Conservation (phyloP, 64 coral and sea anemone genomes). For the Orbicella faveolata region DNA sequence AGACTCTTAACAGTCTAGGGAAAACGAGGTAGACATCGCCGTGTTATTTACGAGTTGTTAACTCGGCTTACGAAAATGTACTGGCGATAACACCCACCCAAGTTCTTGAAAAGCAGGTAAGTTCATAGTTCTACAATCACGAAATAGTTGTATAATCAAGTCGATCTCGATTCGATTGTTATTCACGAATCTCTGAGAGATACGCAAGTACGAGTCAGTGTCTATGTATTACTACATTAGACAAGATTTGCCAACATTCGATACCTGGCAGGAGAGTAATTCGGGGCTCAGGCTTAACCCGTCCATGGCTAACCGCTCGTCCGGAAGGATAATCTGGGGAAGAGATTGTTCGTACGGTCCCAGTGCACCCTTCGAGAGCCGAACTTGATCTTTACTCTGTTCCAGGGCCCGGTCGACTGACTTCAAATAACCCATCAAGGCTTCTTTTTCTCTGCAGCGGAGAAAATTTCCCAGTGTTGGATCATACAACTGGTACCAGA, state of each 20-base stretch:
- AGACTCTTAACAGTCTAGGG: no score
- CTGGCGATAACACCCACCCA: no score
- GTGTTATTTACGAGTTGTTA: no score
- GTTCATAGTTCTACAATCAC: no score
- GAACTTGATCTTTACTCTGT: constrained; percentile 88
- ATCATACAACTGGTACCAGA: background rate
- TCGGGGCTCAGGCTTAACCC: constrained; percentile 77
- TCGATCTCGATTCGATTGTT: no score
- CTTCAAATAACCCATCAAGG: constrained; percentile 77
- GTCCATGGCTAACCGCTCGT: constrained; percentile 78
- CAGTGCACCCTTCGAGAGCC: constrained; percentile 74
- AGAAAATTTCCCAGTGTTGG: background rate
- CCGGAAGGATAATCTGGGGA: constrained; percentile 69
- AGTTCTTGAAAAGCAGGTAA: no score
- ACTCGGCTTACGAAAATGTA: no score
- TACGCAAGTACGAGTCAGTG: no score
- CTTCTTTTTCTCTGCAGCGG: constrained; percentile 82
- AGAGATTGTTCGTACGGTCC: constrained; percentile 76
- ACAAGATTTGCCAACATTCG: background rate
- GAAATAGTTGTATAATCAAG: no score
- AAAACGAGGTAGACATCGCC: no score
- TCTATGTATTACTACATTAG: no score
- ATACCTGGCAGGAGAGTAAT: constrained; percentile 80
- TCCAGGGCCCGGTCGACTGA: constrained; percentile 84
- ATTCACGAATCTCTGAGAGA: no score